Conservation (phyloP, 2,888 invertebrate species). For the Eupelmus urozonus region DNA sequence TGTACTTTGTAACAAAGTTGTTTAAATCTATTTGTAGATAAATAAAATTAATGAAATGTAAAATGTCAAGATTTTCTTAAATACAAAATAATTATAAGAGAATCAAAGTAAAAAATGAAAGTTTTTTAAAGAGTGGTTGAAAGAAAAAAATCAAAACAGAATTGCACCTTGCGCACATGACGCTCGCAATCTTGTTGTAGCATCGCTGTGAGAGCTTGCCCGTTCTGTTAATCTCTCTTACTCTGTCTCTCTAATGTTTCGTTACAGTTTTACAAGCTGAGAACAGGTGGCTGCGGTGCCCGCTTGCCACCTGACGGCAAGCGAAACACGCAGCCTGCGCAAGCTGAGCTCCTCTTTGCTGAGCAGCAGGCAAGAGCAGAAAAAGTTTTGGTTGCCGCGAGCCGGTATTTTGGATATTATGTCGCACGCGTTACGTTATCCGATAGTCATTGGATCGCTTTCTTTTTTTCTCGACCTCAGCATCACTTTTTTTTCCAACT, state of each 20-base stretch:
- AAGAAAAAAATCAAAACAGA: slow-evolving; percentile 7
- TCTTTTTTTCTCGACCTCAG: neutral
- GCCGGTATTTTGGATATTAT: slow-evolving; percentile 28
- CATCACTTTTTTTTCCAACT: no score
- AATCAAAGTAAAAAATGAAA: no score
- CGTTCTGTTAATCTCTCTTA: neutral
- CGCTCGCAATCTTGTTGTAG: no score
- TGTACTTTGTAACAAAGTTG: no score
- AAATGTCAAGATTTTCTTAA: no score
- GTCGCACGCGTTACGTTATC: neutral
- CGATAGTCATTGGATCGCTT: slow-evolving; percentile 18
- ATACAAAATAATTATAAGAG: no score
- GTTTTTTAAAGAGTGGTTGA: no score
- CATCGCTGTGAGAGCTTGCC: no score
- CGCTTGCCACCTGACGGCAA: slow-evolving; percentile 57
- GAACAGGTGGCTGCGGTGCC: slow-evolving; percentile 39
- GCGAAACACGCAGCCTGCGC: no score
- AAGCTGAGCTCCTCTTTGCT: no score
- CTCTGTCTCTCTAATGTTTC: slow-evolving; percentile 14
- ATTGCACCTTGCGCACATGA: neutral
- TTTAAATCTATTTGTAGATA: no score
- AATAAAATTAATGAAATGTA: no score
- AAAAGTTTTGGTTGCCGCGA: slow-evolving; percentile 27
- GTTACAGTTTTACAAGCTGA: slow-evolving; percentile 41
- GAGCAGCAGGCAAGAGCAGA: neutral